phyloP scores from a whole-genome alignment of 1,140 invertebrate species.

The Rhynchophorus ferrugineus region DNA sequence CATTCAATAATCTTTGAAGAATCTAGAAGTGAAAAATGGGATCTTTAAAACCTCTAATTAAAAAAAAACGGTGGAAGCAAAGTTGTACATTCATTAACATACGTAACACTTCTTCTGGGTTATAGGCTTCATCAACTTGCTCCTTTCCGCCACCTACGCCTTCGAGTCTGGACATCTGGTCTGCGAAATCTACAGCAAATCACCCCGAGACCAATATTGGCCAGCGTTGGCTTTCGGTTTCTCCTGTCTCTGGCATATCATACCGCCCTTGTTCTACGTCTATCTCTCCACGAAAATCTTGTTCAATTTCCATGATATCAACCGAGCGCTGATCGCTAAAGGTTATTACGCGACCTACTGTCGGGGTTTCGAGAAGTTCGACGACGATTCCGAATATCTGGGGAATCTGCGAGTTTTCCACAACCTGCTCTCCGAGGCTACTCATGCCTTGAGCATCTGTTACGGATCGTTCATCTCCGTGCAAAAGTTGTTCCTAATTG shows the following conservation, averaged over 20 bases:
- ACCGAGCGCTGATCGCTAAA: constrained; percentile 12
- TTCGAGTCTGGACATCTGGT: neutral
- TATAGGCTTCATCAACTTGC: neutral
- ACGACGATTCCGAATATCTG: constrained; percentile 6
- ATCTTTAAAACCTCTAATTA: too few relatives aligned
- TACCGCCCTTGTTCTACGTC: constrained; percentile 17
- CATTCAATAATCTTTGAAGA: too few relatives aligned
- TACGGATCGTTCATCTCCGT: constrained; percentile 24
- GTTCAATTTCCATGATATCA: constrained; percentile 20
- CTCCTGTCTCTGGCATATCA: constrained; percentile 19
- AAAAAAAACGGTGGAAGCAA: too few relatives aligned
- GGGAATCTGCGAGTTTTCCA: constrained; percentile 20
- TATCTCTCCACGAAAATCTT: constrained; percentile 23
- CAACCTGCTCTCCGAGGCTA: constrained; percentile 18
- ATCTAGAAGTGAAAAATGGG: too few relatives aligned
- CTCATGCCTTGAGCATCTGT: constrained; percentile 16
- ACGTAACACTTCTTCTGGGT: neutral
- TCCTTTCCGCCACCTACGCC: constrained; percentile 6
- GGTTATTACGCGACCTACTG: constrained; percentile 4
- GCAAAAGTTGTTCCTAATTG: constrained; percentile 19
- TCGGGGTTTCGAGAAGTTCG: neutral
- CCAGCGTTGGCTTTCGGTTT: constrained; percentile 14
- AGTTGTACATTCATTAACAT: too few relatives aligned
- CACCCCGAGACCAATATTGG: neutral
- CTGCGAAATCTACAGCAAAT: constrained; percentile 3